Evolutionary conservation across 2,888 invertebrate species (phyloP).

Genomic region (Cephus pygmeus): DNA sequence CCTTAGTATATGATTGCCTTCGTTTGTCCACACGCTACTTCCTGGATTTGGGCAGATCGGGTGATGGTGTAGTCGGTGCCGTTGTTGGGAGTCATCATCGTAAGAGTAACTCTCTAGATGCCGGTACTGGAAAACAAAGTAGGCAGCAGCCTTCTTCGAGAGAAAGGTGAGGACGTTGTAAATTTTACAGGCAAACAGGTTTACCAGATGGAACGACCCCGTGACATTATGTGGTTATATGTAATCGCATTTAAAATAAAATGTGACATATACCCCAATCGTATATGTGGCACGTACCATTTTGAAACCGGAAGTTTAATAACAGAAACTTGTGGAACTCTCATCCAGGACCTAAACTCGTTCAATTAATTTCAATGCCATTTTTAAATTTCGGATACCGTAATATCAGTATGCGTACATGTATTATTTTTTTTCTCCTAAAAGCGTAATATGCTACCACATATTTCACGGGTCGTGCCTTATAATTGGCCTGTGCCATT

Average conservation of each 20-base stretch:
- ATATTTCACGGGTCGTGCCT: neutral
- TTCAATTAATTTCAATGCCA: neutral
- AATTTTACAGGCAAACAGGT: neutral
- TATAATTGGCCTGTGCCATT: neutral
- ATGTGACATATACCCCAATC: neutral
- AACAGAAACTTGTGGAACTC: neutral
- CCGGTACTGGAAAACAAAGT: conserved; percentile 69
- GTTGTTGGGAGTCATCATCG: conserved; percentile 72
- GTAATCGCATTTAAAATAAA: too few relatives aligned
- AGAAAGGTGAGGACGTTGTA: conserved; percentile 65
- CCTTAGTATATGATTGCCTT: neutral
- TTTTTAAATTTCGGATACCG: neutral
- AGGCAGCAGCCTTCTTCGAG: conserved; percentile 67
- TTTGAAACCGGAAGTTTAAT: neutral
- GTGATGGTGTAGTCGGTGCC: conserved; percentile 52
- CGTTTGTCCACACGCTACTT: neutral
- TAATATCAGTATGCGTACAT: neutral
- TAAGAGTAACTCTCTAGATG: conserved; percentile 87
- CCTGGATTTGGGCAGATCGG: conserved; percentile 44
- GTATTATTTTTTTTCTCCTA: neutral
- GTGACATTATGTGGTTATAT: neutral
- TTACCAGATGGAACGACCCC: neutral
- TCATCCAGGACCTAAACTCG: neutral
- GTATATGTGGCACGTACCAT: neutral
- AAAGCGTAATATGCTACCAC: neutral